A percentile compares a stretch with the other conserved stretches of the same genome.
phyloP scores from a whole-genome alignment of 2,113 vertebrate genomes.

The Brachypodius melanocephalos region DNA sequence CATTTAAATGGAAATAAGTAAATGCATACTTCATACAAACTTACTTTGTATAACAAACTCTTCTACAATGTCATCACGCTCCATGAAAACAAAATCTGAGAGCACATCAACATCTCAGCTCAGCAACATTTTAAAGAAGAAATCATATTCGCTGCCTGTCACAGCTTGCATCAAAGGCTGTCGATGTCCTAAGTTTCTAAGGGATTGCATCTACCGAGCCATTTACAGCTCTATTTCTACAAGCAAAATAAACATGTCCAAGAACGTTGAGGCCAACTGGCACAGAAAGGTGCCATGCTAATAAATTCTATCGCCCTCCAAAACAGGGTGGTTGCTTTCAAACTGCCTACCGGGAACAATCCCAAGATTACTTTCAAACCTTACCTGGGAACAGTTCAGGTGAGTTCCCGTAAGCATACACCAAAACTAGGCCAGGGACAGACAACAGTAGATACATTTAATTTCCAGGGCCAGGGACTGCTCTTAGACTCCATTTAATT shows the following conservation, averaged over 20 bases:
- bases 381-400: conserved; percentile 6
- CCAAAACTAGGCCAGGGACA: neutral
- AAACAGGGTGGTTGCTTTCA: conserved; percentile 1
- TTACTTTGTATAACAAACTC: neutral
- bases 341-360: neutral
- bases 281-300: neutral
- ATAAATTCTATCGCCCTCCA: neutral
- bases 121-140: neutral
- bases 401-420: neutral
- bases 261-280: conserved; percentile 2
- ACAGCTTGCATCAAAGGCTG: neutral
- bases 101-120: neutral
- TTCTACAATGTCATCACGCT: neutral
- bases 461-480: neutral
- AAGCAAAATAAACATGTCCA: neutral
- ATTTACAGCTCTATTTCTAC: conserved; percentile 4
- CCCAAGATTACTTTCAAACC: neutral
- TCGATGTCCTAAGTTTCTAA: neutral
- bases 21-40: neutral
- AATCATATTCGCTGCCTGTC: neutral
- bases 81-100: neutral
- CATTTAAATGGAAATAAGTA: neutral
- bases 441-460: neutral
- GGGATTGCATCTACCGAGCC: neutral
- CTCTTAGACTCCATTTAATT: neutral